Base-by-base conservation (phyloP, 2,113 vertebrate genomes). In the Crotalus horridus region DNA sequence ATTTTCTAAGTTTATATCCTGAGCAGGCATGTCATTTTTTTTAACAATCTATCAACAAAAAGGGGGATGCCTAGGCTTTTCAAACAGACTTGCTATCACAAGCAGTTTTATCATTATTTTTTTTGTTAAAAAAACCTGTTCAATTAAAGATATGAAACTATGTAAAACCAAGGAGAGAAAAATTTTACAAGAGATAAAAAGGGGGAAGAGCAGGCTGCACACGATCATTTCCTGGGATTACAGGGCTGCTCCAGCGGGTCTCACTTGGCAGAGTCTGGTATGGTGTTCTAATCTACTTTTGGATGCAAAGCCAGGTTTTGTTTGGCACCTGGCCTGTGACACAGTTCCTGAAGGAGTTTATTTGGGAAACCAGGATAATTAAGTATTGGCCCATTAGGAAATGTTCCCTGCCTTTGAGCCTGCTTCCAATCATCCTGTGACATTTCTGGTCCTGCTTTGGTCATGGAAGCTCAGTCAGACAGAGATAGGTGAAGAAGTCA, bases 381-480 rank as follows among this genome's bases (percentile, higher is more conserved):
- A 39, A 51, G 4, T 20, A 64, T 54, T 64, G 88, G 24, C 74
- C 24, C 33, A 51, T 43, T 29, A 91, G n/a, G n/a, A 43, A 23
- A 20, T 10, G 33, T 43, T 26, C 17, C 56, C n/a, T 53, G 74
- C 26, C 48, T 74, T 89, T 10, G 26, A n/a, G 64, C 33, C 87
- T 91, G 87, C n/a, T 86, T 93, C 56, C 69, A 89, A 54, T 54
- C 87, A 89, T 64, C 61, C 55, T 26, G 74, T 81, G 59, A 48
- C 55, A n/a, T 87, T 86, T 48, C 11, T 23, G 74, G n/a, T 21
- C 81, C 59, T 61, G 59, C 6, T 24, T 33, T 85, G 61, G 24
- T 64, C 26, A 64, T 0, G 1, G 85, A 48, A 87, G 43, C 24
- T 12, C 46, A 26, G 46, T 51, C 21, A 10, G 23, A 48, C 46